Evolutionary conservation across 2,888 invertebrate genomes (phyloP), one percentile per base, ranked within the genome.

Genomic region (Myathropa florea): DNA sequence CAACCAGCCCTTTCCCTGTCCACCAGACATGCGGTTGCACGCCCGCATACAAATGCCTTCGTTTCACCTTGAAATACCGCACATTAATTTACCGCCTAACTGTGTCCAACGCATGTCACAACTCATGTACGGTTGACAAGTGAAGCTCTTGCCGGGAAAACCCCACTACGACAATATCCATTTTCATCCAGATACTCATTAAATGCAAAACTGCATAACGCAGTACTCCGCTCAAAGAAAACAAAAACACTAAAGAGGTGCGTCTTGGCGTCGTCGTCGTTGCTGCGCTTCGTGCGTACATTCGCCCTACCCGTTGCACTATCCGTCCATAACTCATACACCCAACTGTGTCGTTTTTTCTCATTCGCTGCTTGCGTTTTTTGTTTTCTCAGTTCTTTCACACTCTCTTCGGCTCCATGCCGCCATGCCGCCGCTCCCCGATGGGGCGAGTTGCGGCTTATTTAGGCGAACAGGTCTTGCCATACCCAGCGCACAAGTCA

Each of bases 401-500:
- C 18, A 18, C 46, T 4, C 14, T 4, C 12, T 24, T 9, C 10
- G 4, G 9, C 55, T 4, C 55, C 21, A 55, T 9, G 9, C 18
- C 18, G 1, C 53, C 53, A 53, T 3, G n/a, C n/a, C 12, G 12
- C 33, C 2, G 33, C 57, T 12, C 24, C 24, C 12, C 18, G 46
- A 39, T 39, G n/a, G 14, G n/a, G 55, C 76, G 46, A 65, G 83
- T 33, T 60, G 75, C 75, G 12, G 65, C 79, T 75, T 83, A 83
- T 86, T 83, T 83, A 76, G 86, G 83, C 86, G 86, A 86, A 86
- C 86, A 86, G 83, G 83, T 86, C 83, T 86, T 86, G 73, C 72
- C 67, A 63, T 70, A 30, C 68, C 71, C 18, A 9, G 23, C 39
- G n/a, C 68, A 33, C 3, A 75, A 71, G 33, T 33, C 57, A 71